Evolutionary conservation across 2,888 invertebrate species (phyloP).

Genomic region (Chymomyza caudatula): DNA sequence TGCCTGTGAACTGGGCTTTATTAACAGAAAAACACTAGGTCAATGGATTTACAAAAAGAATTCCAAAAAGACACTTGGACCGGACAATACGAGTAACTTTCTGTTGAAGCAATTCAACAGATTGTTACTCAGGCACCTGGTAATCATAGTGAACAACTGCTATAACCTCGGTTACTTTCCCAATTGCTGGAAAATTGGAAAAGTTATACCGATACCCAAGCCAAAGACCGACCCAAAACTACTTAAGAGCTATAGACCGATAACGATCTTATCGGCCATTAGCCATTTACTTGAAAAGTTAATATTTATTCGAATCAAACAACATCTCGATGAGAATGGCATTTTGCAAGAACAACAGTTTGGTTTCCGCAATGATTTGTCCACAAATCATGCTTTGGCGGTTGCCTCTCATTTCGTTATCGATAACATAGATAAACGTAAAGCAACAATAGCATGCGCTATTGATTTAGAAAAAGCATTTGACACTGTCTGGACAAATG

Average conservation of each 20-base stretch:
- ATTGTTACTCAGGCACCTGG: too few relatives aligned
- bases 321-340: background rate
- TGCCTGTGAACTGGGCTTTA: too few relatives aligned
- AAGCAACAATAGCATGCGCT: constrained; percentile 12
- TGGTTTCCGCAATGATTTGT: background rate
- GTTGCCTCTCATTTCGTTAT: background rate
- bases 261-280: constrained; percentile 8
- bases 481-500: constrained; percentile 21
- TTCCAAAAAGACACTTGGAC: background rate
- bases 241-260: constrained; percentile 6
- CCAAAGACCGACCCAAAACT: background rate
- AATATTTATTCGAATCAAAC: background rate
- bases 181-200: background rate
- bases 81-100: background rate
- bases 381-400: constrained; percentile 4
- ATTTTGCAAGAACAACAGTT: background rate
- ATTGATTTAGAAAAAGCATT: constrained; percentile 23
- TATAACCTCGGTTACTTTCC: too few relatives aligned
- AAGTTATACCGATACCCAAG: constrained; percentile 1
- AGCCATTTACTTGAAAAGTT: too few relatives aligned
- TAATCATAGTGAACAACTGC: background rate
- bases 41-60: background rate
- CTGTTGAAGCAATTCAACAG: background rate
- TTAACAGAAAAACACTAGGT: background rate
- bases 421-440: background rate